Evolutionary conservation across 2,888 invertebrate species (phyloP).

Genomic region (Synergus gifuensis): DNA sequence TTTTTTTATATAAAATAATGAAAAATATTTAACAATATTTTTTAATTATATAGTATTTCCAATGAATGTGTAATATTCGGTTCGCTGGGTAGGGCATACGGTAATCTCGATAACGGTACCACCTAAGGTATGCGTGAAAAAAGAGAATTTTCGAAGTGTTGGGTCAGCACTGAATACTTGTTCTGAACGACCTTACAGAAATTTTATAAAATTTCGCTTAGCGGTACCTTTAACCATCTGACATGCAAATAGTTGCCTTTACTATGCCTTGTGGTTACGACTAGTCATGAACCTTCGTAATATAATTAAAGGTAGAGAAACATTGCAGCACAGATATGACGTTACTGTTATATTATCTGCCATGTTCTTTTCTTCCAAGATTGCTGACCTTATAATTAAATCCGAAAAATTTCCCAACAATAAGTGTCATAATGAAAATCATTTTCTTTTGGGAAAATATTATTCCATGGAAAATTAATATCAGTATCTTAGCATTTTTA

Average conservation of each 20-base stretch:
- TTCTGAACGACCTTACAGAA: slow-evolving; percentile 49
- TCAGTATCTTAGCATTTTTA: too few species aligned
- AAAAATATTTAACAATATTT: neutral
- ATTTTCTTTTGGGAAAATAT: neutral
- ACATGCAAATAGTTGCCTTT: slow-evolving; percentile 54
- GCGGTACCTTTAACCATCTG: slow-evolving; percentile 52
- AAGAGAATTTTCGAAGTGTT: slow-evolving; percentile 52
- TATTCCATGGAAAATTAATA: too few species aligned
- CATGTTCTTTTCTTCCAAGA: slow-evolving; percentile 42
- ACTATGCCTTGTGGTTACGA: slow-evolving; percentile 38
- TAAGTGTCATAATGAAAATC: neutral
- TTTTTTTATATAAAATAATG: neutral
- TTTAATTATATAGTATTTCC: neutral
- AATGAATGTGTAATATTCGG: slow-evolving; percentile 25
- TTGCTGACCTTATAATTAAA: neutral
- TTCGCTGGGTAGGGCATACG: slow-evolving; percentile 49
- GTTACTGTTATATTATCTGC: slow-evolving; percentile 57
- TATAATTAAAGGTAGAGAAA: slow-evolving; percentile 35
- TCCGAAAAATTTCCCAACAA: neutral
- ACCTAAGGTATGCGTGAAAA: slow-evolving; percentile 56
- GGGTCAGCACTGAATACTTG: slow-evolving; percentile 47
- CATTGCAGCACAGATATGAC: slow-evolving; percentile 4
- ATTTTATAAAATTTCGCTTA: slow-evolving; percentile 59
- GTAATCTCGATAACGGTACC: slow-evolving; percentile 63
- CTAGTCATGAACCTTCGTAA: slow-evolving; percentile 30